Evolutionary conservation across 2,113 vertebrate genomes (phyloP).

Genomic region (Gorilla gorilla): DNA sequence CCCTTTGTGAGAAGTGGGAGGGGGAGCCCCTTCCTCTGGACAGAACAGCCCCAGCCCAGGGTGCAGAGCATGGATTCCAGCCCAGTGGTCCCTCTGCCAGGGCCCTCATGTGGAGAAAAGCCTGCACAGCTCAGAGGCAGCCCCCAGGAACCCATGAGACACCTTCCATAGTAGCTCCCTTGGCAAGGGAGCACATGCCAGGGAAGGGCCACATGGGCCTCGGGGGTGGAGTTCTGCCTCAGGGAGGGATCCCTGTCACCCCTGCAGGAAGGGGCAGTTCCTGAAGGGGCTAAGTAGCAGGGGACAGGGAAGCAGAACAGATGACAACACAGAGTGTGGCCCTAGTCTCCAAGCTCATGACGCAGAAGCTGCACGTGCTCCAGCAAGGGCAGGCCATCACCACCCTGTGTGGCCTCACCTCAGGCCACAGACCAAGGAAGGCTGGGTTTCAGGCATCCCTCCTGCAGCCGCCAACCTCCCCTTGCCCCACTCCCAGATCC

Average conservation of each 20-base stretch:
- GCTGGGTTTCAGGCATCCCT: background rate
- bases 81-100: background rate
- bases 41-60: too few relatives aligned
- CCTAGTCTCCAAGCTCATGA: rapidly evolving
- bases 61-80: background rate
- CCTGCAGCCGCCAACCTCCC: rapidly evolving
- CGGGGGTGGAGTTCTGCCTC: background rate
- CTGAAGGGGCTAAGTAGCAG: background rate
- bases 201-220: background rate
- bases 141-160: background rate
- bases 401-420: background rate
- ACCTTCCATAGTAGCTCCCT: rapidly evolving
- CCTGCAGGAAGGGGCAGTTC: background rate
- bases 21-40: background rate
- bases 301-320: background rate
- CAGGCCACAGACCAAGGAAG: background rate
- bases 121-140: background rate
- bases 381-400: too few relatives aligned
- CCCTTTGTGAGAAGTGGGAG: background rate
- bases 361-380: background rate
- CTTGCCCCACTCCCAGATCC: too few relatives aligned
- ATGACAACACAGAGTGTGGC: background rate
- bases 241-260: background rate
- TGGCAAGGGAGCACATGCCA: too few relatives aligned
- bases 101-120: background rate